Evolutionary conservation across 1,140 invertebrate genomes (phyloP).

Genomic region (Nixonia krombeini): DNA sequence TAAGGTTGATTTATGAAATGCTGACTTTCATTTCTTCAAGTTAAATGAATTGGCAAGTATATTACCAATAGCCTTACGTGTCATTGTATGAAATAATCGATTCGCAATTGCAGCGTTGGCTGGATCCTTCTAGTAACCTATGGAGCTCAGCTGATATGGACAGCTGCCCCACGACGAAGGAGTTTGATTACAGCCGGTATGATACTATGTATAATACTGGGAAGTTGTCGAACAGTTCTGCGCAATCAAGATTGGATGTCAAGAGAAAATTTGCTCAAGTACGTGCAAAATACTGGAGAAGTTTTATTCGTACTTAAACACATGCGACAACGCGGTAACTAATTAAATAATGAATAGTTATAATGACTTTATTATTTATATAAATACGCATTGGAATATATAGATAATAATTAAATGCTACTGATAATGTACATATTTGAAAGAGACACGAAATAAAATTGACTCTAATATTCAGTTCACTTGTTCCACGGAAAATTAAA

Average conservation of each 20-base stretch:
- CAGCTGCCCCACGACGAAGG: constrained; percentile 67
- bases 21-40: no score
- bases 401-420: no score
- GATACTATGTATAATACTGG: constrained; percentile 75
- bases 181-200: constrained; percentile 70
- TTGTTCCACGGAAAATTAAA: no score
- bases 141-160: constrained; percentile 77
- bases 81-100: background rate
- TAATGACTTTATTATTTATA: no score
- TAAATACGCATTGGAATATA: no score
- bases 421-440: no score
- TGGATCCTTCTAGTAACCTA: constrained; percentile 77
- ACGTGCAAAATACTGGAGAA: constrained; percentile 43
- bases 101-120: constrained; percentile 75
- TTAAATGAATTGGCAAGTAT: background rate
- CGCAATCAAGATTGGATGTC: constrained; percentile 86
- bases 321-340: no score
- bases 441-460: no score
- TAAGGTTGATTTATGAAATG: no score
- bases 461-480: no score
- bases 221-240: constrained; percentile 77
- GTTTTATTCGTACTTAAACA: no score
- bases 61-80: background rate
- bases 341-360: no score
- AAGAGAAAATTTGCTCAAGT: constrained; percentile 82